phyloP scores from a whole-genome alignment of 2,888 invertebrate species.

The Temnothorax rugatulus region DNA sequence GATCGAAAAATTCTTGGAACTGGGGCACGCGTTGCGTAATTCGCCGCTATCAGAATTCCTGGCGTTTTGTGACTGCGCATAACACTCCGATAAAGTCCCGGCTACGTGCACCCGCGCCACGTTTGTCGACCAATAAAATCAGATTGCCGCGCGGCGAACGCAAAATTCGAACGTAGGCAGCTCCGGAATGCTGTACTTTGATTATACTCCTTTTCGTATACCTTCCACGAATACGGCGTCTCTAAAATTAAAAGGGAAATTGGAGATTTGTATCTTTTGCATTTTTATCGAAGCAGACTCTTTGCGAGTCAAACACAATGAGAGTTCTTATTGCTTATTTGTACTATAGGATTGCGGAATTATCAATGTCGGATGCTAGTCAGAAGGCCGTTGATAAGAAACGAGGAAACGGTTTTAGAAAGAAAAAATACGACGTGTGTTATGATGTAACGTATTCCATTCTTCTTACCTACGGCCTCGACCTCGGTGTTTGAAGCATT shows the following conservation, averaged over 20 bases:
- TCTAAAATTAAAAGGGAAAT: slow-evolving; percentile 17
- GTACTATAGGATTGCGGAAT: background rate
- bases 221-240: background rate
- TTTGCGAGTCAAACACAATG: background rate
- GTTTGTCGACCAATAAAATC: slow-evolving; percentile 50
- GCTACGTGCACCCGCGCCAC: slow-evolving; percentile 10
- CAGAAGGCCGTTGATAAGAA: background rate
- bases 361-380: background rate
- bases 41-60: slow-evolving; percentile 29
- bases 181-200: slow-evolving; percentile 10
- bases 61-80: slow-evolving; percentile 33
- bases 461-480: slow-evolving; percentile 36
- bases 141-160: slow-evolving; percentile 31
- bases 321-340: background rate
- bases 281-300: background rate
- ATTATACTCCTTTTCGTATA: slow-evolving; percentile 10
- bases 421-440: background rate
- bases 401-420: background rate
- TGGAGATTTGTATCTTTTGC: background rate
- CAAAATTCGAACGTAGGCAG: slow-evolving; percentile 25
- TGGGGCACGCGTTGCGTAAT: slow-evolving; percentile 32
- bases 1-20: slow-evolving; percentile 22
- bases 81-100: slow-evolving; percentile 34
- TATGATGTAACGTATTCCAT: slow-evolving; percentile 19
- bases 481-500: slow-evolving; percentile 44